Evolutionary conservation across 2,797 vertebrate species (phyloP).

Genomic region (Echiichthys vipera): DNA sequence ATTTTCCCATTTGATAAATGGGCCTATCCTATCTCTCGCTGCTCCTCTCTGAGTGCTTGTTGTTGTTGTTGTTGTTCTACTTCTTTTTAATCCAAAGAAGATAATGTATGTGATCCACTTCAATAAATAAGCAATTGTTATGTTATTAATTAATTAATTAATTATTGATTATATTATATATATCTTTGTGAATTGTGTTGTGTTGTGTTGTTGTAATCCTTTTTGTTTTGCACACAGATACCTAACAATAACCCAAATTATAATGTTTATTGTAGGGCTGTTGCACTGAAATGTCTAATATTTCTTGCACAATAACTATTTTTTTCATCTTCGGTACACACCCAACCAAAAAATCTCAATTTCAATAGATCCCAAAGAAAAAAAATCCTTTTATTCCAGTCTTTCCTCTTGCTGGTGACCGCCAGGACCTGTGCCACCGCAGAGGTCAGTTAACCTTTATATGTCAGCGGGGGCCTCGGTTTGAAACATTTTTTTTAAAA

Average conservation of each 20-base stretch:
- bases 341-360: neutral
- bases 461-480: constrained; percentile 88
- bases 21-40: constrained; percentile 6
- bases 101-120: constrained; percentile 12
- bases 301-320: neutral
- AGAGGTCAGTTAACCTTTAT: constrained; percentile 89
- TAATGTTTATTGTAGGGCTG: neutral
- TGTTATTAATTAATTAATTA: too few species aligned
- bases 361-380: neutral
- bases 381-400: neutral
- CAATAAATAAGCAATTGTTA: neutral
- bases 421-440: constrained; percentile 88
- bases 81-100: too few species aligned
- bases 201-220: too few species aligned
- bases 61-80: constrained; percentile 3
- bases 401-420: constrained; percentile 83
- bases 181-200: too few species aligned
- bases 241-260: neutral
- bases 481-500: constrained; percentile 92
- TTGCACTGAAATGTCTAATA: neutral
- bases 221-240: neutral
- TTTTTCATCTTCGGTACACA: neutral
- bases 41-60: neutral
- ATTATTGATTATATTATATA: too few species aligned
- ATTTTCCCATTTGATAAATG: constrained; percentile 49